These are phyloP conservation scores for Drosophila formosana DNA, from an alignment of 2,888 invertebrate genomes.

Conservation along the genomic window DNA sequence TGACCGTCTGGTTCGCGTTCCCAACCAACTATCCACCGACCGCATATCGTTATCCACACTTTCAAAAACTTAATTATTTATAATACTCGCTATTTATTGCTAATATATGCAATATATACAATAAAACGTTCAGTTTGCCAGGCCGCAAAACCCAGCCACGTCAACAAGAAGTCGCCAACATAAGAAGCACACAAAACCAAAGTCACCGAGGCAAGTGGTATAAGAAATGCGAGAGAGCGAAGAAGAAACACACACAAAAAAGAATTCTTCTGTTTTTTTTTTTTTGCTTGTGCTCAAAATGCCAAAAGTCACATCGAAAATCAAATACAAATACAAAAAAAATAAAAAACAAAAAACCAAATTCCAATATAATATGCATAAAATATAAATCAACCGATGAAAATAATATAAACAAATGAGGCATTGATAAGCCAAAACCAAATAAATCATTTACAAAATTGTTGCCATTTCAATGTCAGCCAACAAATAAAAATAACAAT, in stretches of 20 bases:
- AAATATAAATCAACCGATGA: conserved; percentile 38
- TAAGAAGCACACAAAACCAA: conserved; percentile 19
- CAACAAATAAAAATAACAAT: conserved; percentile 13
- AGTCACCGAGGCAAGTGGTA: conserved; percentile 63
- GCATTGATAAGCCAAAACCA: conserved; percentile 26
- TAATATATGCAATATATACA: conserved; percentile 55
- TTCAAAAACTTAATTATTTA: conserved; percentile 54
- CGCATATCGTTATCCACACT: conserved; percentile 57
- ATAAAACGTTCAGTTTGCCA: conserved; percentile 34
- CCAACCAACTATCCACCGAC: conserved; percentile 49
- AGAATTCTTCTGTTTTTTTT: conserved; percentile 1
- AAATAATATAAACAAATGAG: conserved; percentile 31
- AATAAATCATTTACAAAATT: conserved; percentile 46
- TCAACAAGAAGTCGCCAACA: conserved; percentile 61
- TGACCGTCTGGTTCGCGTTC: conserved; percentile 4
- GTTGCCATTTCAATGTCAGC: conserved; percentile 58
- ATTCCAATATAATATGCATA: conserved; percentile 11
- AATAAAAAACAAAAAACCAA: background rate
- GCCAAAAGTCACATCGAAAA: conserved; percentile 46
- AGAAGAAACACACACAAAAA: conserved; percentile 18
- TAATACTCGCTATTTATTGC: conserved; percentile 58
- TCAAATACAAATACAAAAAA: conserved; percentile 5
- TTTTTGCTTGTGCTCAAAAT: conserved; percentile 44
- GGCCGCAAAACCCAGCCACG: conserved; percentile 52
- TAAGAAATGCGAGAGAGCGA: conserved; percentile 29